A percentile compares a stretch with the other conserved stretches of the same genome.
These are phyloP conservation scores for Columba guinea DNA, from an alignment of 2,797 vertebrate genomes.

Conservation along the genomic window DNA sequence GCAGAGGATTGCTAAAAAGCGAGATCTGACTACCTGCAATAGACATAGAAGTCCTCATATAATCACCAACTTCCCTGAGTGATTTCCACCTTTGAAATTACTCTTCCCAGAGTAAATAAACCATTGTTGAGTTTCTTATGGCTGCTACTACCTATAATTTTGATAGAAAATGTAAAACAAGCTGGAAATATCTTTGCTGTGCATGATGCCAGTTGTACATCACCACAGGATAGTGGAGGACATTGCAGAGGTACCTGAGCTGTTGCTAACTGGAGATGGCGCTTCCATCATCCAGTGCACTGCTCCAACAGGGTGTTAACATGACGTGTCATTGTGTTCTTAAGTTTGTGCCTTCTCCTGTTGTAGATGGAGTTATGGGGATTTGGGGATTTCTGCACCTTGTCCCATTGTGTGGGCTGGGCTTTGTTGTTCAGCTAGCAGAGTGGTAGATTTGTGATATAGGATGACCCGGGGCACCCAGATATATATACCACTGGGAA, in stretches of 20 bases:
- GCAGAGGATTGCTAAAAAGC: background rate
- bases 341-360: background rate
- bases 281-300: rapidly evolving
- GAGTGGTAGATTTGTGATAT: background rate
- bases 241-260: background rate
- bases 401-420: background rate
- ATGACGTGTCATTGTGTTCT: background rate
- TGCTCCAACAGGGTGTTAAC: background rate
- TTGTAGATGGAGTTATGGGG: background rate
- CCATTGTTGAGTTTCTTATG: background rate
- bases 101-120: background rate
- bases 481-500: background rate
- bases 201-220: background rate
- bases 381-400: background rate
- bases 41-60: background rate
- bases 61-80: background rate
- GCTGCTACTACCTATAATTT: background rate
- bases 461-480: background rate
- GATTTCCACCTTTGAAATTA: background rate
- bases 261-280: background rate
- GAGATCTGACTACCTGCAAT: background rate
- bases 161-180: background rate
- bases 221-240: background rate
- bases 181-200: background rate
- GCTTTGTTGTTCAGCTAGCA: background rate